Conservation (phyloP, 2,888 invertebrate genomes). For the Caenorhabditis sp. region DNA sequence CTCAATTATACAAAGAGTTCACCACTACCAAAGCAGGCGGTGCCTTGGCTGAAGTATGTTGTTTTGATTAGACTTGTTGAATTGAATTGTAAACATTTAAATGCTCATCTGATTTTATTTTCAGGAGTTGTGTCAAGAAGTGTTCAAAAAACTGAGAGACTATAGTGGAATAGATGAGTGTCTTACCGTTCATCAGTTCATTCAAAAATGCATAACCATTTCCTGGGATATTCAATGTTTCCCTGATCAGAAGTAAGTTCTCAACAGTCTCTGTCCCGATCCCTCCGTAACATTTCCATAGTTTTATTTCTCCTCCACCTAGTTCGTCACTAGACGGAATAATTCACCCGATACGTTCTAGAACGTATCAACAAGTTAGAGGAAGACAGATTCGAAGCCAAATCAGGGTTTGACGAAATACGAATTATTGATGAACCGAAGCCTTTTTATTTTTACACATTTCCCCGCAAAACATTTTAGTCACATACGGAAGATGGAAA, state of each 20-base stretch:
- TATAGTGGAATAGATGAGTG: conserved; percentile 52
- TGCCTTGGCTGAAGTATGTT: conserved; percentile 21
- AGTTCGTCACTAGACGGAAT: conserved; percentile 32
- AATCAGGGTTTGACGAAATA: conserved; percentile 19
- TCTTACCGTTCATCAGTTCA: conserved; percentile 43
- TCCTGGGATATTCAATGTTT: conserved; percentile 59
- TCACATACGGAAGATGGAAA: conserved; percentile 19
- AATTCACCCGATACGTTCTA: conserved; percentile 24
- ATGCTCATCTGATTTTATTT: neutral
- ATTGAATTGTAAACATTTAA: neutral
- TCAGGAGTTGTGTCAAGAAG: conserved; percentile 45
- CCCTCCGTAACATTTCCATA: neutral
- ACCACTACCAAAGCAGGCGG: conserved; percentile 50
- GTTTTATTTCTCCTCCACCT: neutral
- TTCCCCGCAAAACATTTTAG: conserved; percentile 32
- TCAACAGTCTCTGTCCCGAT: neutral
- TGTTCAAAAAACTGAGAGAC: conserved; percentile 45
- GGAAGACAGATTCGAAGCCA: neutral
- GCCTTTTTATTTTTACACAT: neutral
- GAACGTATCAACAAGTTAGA: conserved; percentile 28
- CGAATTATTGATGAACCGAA: conserved; percentile 30
- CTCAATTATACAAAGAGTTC: conserved; percentile 55
- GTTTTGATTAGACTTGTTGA: neutral
- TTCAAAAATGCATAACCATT: conserved; percentile 53
- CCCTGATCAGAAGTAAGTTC: conserved; percentile 51